Evolutionary conservation across 2,888 invertebrate genomes (phyloP), one percentile per base, ranked within the genome.

Genomic region (Trissoscelio sp.): DNA sequence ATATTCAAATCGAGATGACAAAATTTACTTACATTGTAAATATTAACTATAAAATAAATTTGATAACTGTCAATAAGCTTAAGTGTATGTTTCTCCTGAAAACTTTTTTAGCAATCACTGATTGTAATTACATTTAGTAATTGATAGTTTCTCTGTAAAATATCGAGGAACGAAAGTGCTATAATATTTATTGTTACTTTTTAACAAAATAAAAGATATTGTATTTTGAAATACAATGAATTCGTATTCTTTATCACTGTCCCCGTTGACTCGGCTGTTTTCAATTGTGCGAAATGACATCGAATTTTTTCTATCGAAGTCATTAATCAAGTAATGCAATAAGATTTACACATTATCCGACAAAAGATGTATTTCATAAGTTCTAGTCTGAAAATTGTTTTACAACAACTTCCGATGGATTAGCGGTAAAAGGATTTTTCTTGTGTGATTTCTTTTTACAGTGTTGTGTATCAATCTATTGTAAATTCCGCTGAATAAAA

Each of bases 111-210:
- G 7, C 53, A 53, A 31, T 53, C 53, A 31, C 14, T 14, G 16
- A 53, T 31, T 20, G 31, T 31, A 31, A 53, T 31, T 31, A 31
- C 53, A 6, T 37, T 7, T 9, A 57, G 34, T 37, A 57, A 57
- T 37, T 20, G 20, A 37, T 20, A 37, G 37, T 57, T 57, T 57
- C 37, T 37, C 37, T 2, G 16, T n/a, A 12, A 57, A 57, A 57
- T n/a, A n/a, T 37, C 37, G 57, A 18, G 57, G 9, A 57, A 34
- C 34, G 57, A 57, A 57, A 57, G 57, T 57, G 57, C 57, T 57
- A 57, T 37, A 57, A 57, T 57, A 57, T 57, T 57, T 57, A 57
- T 57, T 57, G 57, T 57, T 57, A 37, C 34, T 11, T 37, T 37
- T 9, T 57, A 34, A n/a, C 28, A n/a, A 14, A 31, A 31, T 18